Evolutionary conservation across 2,888 invertebrate genomes (phyloP), one percentile per base, ranked within the genome.

Genomic region (Dugesia japonica): DNA sequence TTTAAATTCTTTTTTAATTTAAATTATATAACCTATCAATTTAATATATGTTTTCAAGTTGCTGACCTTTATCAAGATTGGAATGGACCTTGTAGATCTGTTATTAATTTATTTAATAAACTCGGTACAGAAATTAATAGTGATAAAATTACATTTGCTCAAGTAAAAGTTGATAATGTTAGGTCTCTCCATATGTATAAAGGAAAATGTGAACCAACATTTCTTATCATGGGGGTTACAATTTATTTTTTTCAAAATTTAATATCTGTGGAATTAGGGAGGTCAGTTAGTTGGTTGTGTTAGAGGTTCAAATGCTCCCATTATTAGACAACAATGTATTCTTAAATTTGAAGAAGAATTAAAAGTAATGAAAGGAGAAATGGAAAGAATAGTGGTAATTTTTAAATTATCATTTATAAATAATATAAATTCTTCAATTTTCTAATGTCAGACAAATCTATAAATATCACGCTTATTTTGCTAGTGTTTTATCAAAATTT

Each of bases 21-120:
- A n/a, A n/a, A n/a, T n/a, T n/a, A n/a, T n/a, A n/a, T n/a, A n/a
- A n/a, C n/a, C n/a, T n/a, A n/a, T n/a, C n/a, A n/a, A n/a, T n/a
- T n/a, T n/a, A 31, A n/a, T n/a, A n/a, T 7, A 31, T 31, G 13
- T 31, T 31, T 31, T 31, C 13, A 31, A 89, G 90, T 94, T 78
- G 87, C 92, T 77, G 93, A 94, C 83, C 88, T 93, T n/a, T 93
- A 90, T 84, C 90, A 92, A 9, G 91, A 90, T 79, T 94, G 93
- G 93, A 90, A 91, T 82, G 93, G 93, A 0, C 92, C 92, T 0
- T 92, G 92, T 82, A 84, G 88, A 77, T 91, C 91, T 27, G 91
- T 93, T 90, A 86, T 90, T 75, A 90, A 90, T 72, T 90, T 89
- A 82, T 87, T 94, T 80, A 90, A 90, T 83, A 91, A 90, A 85